These are phyloP conservation scores for Drosophila melanocephala DNA, from an alignment of 2,888 invertebrate species.

Conservation along the genomic window DNA sequence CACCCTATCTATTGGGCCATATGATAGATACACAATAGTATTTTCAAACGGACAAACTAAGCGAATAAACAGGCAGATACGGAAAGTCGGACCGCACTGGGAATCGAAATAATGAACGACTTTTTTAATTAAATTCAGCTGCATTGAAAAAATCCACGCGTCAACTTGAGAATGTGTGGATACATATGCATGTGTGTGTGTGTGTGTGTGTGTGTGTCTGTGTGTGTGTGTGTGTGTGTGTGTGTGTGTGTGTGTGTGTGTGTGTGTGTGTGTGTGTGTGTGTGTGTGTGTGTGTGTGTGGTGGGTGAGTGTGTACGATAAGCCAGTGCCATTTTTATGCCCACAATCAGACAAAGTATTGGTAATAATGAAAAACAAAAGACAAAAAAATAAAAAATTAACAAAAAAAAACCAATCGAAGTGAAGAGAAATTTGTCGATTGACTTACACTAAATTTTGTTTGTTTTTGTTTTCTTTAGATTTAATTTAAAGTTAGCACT, in stretches of 20 bases:
- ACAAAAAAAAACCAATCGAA: slow-evolving; percentile 9
- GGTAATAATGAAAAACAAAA: neutral
- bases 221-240: neutral
- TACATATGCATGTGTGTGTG: neutral
- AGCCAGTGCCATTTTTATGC: slow-evolving; percentile 22
- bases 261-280: neutral
- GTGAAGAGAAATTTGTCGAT: slow-evolving; percentile 5
- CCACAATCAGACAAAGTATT: slow-evolving; percentile 4
- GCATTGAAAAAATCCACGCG: slow-evolving; percentile 17
- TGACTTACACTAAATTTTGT: slow-evolving; percentile 3
- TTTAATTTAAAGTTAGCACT: slow-evolving; percentile 37
- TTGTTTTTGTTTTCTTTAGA: slow-evolving; percentile 18
- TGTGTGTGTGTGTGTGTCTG: neutral
- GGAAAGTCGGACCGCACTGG: slow-evolving; percentile 6
- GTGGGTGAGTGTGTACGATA: slow-evolving; percentile 26
- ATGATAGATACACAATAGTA: slow-evolving; percentile 21
- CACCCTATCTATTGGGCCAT: slow-evolving; percentile 41
- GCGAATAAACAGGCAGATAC: neutral
- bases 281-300: neutral
- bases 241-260: neutral
- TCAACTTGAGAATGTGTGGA: neutral
- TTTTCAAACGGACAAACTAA: neutral
- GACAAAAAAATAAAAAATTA: neutral
- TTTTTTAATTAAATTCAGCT: slow-evolving; percentile 45
- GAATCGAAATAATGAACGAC: slow-evolving; percentile 4